These are phyloP conservation scores for Phoebastria nigripes DNA, from an alignment of 2,797 vertebrate species.

Conservation along the genomic window DNA sequence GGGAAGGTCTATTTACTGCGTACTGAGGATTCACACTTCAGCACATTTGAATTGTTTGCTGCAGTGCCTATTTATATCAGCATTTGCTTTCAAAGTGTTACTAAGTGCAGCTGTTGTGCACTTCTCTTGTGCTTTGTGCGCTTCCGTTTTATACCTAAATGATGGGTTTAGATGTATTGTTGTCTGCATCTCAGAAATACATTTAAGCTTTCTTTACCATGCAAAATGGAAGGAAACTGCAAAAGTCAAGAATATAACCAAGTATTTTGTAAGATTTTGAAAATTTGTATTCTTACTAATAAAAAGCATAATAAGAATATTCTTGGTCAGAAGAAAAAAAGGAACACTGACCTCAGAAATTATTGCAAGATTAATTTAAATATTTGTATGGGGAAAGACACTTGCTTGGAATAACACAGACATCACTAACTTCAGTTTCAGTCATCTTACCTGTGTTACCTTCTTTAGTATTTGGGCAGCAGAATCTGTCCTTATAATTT, in stretches of 20 bases:
- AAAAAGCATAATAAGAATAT: neutral
- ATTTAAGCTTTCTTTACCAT: constrained; percentile 4
- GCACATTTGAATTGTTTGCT: neutral
- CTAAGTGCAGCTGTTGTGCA: neutral
- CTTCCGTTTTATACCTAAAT: neutral
- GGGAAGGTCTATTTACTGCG: fast-evolving
- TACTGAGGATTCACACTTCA: neutral
- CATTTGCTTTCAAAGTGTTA: neutral
- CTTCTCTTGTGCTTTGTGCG: neutral
- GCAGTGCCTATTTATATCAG: neutral
- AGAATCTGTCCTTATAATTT: neutral
- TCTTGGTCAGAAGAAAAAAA: neutral
- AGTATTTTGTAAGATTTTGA: constrained; percentile 13
- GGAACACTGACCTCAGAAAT: neutral
- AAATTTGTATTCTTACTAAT: neutral
- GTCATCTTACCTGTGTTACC: neutral
- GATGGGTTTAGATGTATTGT: neutral
- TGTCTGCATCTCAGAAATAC: neutral
- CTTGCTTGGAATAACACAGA: neutral
- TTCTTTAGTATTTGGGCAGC: neutral
- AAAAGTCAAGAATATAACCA: constrained; percentile 38
- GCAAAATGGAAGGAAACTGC: constrained; percentile 53
- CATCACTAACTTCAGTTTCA: neutral
- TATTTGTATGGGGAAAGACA: neutral
- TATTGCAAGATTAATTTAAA: neutral